Evolutionary conservation across 2,113 vertebrate genomes (phyloP).

Genomic region (Phrynosoma blainvillii): DNA sequence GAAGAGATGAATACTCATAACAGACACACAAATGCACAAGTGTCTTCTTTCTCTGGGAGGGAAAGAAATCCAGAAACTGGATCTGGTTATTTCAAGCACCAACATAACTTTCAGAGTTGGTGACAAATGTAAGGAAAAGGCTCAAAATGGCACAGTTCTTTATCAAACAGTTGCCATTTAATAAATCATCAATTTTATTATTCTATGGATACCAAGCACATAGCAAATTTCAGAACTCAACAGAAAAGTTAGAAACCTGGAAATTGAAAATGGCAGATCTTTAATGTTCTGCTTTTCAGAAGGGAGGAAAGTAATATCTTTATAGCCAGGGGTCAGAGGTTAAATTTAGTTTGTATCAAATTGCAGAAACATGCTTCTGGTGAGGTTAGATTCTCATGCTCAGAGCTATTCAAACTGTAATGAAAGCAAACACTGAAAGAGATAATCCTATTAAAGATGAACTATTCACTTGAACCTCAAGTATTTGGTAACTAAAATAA

Average conservation of each 20-base stretch:
- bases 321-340: slow-evolving; percentile 80
- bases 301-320: slow-evolving; percentile 72
- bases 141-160: slow-evolving; percentile 36
- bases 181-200: background rate
- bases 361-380: slow-evolving; percentile 81
- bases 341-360: slow-evolving; percentile 83
- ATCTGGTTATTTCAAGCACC: slow-evolving; percentile 39
- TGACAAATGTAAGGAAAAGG: slow-evolving; percentile 10
- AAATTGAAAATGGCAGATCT: slow-evolving; percentile 76
- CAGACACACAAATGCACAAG: background rate
- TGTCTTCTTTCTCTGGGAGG: no score
- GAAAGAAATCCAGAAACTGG: slow-evolving; percentile 38
- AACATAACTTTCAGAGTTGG: slow-evolving; percentile 58
- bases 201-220: slow-evolving; percentile 37
- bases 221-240: slow-evolving; percentile 57
- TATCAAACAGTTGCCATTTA: background rate
- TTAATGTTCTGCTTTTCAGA: slow-evolving; percentile 71
- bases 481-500: slow-evolving; percentile 76
- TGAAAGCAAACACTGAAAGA: slow-evolving; percentile 82
- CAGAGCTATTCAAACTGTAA: slow-evolving; percentile 74
- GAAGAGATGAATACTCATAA: background rate
- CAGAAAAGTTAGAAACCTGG: slow-evolving; percentile 70
- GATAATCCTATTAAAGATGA: slow-evolving; percentile 83
- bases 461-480: slow-evolving; percentile 79
- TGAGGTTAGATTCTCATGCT: slow-evolving; percentile 83